A percentile compares a stretch with the other conserved stretches of the same genome.
Evolutionary conservation across 2,888 invertebrate species (phyloP).

Genomic region (Oxytorus armatus): DNA sequence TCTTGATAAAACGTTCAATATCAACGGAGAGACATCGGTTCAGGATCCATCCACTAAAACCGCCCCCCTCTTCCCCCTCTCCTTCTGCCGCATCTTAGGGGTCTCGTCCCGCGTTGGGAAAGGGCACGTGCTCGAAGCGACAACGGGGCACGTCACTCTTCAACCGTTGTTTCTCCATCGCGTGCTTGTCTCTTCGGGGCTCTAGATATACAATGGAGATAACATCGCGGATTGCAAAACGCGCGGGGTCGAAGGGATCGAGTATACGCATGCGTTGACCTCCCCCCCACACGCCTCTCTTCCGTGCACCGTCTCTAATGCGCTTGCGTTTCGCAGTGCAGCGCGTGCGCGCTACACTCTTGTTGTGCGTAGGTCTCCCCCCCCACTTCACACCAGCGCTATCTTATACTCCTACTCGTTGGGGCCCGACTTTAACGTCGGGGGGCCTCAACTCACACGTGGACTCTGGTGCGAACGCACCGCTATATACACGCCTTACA

Average conservation of each 20-base stretch:
- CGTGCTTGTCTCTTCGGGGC: constrained; percentile 10
- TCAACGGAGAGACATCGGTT: too few relatives aligned
- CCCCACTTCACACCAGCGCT: background rate
- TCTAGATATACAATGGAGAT: constrained; percentile 1
- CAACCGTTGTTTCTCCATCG: background rate
- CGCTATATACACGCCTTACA: constrained; percentile 19
- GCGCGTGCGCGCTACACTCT: constrained; percentile 2
- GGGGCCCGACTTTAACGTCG: constrained; percentile 36
- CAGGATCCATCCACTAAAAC: background rate
- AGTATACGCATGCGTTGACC: too few relatives aligned
- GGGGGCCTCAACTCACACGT: constrained; percentile 65
- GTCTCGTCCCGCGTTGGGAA: too few relatives aligned
- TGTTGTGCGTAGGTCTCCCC: constrained; percentile 54
- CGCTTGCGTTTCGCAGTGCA: constrained; percentile 51
- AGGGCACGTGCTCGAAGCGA: constrained; percentile 25
- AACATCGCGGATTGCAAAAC: constrained; percentile 7
- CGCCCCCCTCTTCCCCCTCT: background rate
- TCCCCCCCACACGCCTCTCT: too few relatives aligned
- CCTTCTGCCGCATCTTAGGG: too few relatives aligned
- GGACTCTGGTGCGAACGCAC: constrained; percentile 20
- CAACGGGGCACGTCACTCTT: background rate
- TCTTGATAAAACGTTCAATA: too few relatives aligned
- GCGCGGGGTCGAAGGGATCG: background rate
- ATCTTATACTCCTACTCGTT: constrained; percentile 34
- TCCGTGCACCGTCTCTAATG: too few relatives aligned